Evolutionary conservation across 2,888 invertebrate genomes (phyloP).

Genomic region (Platycheirus albimanus): DNA sequence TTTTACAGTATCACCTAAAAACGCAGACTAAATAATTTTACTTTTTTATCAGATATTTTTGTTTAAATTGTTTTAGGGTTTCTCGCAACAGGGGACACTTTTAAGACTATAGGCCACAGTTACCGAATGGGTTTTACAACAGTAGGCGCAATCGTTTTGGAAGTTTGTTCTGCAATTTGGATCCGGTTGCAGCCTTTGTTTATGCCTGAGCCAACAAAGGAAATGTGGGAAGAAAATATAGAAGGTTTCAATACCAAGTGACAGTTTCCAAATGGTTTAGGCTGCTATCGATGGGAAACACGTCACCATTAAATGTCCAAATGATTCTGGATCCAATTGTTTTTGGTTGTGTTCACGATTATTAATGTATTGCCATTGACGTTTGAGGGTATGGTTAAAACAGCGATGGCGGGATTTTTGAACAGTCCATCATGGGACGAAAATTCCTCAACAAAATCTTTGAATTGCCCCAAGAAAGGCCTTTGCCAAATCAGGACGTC

Average conservation of each 20-base stretch:
- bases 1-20: neutral
- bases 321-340: neutral
- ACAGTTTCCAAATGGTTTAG: too few relatives aligned
- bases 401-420: too few relatives aligned
- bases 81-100: constrained; percentile 15
- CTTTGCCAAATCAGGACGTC: neutral
- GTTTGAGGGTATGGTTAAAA: neutral
- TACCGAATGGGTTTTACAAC: constrained; percentile 1
- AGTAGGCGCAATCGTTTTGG: neutral
- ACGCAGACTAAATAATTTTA: neutral
- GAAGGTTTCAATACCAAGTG: too few relatives aligned
- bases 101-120: too few relatives aligned
- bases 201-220: too few relatives aligned
- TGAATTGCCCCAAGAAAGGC: neutral
- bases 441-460: too few relatives aligned
- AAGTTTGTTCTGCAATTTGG: too few relatives aligned
- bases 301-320: constrained; percentile 5
- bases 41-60: neutral
- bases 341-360: neutral
- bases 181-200: too few relatives aligned
- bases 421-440: too few relatives aligned
- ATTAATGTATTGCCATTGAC: too few relatives aligned
- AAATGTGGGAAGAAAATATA: neutral
- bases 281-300: constrained; percentile 23
- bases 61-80: too few relatives aligned